Evolutionary conservation across 2,113 vertebrate genomes (phyloP), one percentile per base, ranked within the genome.

Genomic region (Nycticorax nycticorax): DNA sequence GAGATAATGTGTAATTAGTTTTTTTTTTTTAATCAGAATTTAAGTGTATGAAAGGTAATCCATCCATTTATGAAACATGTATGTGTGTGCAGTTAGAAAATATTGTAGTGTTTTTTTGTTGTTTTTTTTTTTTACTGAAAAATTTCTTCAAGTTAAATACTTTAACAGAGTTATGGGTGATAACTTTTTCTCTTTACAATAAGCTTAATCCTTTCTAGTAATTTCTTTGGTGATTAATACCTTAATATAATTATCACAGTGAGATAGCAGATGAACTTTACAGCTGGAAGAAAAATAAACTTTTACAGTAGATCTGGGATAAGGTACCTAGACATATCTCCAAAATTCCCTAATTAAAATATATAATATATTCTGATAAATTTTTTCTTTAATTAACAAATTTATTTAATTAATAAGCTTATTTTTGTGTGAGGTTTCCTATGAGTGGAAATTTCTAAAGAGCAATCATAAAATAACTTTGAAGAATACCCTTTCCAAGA

Each of bases 51-150:
- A 74, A 94, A 90, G 7, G 1, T 5, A 66, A 26, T 57, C 7
- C 9, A 64, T 66, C 27, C 0, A 0, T 79, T 60, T 73, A 60
- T 30, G 26, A 85, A 88, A 35, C 6, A 9, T 45, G 5, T 24
- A 17, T 32, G 7, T 45, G 13, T 41, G 8, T n/a, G 32, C 9
- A 79, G 37, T 52, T 39, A 87, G 59, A 76, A 67, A 94, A 80
- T 57, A 27, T 3, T 72, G 19, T 37, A 45, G 9, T 41, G 13
- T 8, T 22, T 47, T 26, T 56, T 32, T 59, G 17, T 3, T 5
- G 21, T 26, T 15, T 80, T 84, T 81, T 66, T 28, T 47, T 14
- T 88, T 89, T 24, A 48, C 4, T 48, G 21, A 84, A 85, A 84
- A 84, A 52, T 12, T 18, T 72, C 4, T 45, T 53, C 10, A 30